Evolutionary conservation across 2,113 vertebrate species (phyloP).

Genomic region (Nyctibius bracteatus): DNA sequence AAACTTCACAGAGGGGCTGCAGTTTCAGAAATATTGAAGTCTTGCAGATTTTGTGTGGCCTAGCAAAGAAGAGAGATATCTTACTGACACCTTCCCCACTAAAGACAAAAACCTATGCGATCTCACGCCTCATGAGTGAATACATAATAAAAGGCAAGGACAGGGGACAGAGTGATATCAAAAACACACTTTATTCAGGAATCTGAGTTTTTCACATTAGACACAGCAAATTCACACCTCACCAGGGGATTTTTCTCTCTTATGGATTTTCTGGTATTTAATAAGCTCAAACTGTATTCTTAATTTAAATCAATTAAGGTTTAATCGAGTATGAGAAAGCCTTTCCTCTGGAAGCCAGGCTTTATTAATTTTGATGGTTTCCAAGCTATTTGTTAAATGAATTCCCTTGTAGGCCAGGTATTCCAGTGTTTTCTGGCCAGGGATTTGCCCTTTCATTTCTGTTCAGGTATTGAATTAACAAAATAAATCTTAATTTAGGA

Average conservation of each 20-base stretch:
- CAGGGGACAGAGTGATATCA: not conserved
- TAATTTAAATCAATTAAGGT: not conserved
- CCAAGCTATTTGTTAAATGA: not conserved
- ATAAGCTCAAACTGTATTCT: not conserved
- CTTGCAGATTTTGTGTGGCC: not conserved
- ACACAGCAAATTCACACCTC: not conserved
- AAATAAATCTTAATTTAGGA: not conserved
- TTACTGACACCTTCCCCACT: not conserved
- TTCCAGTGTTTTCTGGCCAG: not conserved
- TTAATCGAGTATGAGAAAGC: not conserved
- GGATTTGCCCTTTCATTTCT: not conserved
- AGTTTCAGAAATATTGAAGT: not conserved
- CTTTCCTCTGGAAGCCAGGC: not conserved
- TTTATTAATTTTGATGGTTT: not conserved
- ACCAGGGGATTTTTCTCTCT: not conserved
- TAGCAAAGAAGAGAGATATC: not conserved
- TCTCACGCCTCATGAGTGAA: not conserved
- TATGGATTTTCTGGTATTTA: not conserved
- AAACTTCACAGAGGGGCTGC: not conserved
- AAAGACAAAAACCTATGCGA: not conserved
- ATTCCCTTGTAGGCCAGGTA: not conserved
- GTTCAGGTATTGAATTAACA: not conserved
- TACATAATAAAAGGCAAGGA: not conserved
- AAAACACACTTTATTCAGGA: not conserved
- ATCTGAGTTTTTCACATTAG: not conserved